A percentile compares a stretch with the other conserved stretches of the same genome.
These are phyloP conservation scores for Ridgeia piscesae DNA, from an alignment of 1,140 invertebrate species.

Conservation along the genomic window DNA sequence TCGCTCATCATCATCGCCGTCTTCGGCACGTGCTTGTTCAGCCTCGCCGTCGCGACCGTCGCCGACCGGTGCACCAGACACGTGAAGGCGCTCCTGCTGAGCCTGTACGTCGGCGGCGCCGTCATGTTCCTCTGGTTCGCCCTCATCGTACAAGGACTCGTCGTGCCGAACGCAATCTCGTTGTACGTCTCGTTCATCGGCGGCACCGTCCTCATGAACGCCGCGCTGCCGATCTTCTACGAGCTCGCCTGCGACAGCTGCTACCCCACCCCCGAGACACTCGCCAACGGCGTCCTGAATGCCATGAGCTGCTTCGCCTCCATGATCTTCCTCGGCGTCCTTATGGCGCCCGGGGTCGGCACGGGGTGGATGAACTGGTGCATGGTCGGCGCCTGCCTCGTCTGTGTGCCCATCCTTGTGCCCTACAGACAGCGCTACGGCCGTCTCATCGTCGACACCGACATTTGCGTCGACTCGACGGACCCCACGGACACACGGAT, in stretches of 20 bases:
- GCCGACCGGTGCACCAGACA: neutral
- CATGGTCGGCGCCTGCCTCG: neutral
- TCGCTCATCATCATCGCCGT: neutral
- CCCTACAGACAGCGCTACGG: conserved; percentile 27
- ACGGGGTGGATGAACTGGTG: conserved; percentile 19
- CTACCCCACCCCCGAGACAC: conserved; percentile 1
- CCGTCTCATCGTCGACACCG: neutral
- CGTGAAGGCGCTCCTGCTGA: neutral
- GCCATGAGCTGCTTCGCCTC: neutral
- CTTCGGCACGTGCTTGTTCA: neutral
- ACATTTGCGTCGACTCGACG: neutral
- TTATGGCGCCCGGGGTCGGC: conserved; percentile 4
- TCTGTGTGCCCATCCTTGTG: neutral
- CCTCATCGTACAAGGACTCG: neutral
- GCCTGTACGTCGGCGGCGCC: neutral
- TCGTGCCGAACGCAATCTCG: neutral
- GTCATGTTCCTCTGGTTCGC: conserved; percentile 1
- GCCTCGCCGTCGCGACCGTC: neutral
- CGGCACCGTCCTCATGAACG: conserved; percentile 10
- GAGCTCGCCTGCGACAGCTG: conserved; percentile 11
- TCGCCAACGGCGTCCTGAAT: conserved; percentile 8
- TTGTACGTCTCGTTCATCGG: neutral
- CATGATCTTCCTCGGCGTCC: neutral
- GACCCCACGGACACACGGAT: neutral
- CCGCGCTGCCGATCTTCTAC: neutral